Evolutionary conservation across 2,113 vertebrate genomes (phyloP), one percentile per base, ranked within the genome.

Genomic region (Perccottus glenii): DNA sequence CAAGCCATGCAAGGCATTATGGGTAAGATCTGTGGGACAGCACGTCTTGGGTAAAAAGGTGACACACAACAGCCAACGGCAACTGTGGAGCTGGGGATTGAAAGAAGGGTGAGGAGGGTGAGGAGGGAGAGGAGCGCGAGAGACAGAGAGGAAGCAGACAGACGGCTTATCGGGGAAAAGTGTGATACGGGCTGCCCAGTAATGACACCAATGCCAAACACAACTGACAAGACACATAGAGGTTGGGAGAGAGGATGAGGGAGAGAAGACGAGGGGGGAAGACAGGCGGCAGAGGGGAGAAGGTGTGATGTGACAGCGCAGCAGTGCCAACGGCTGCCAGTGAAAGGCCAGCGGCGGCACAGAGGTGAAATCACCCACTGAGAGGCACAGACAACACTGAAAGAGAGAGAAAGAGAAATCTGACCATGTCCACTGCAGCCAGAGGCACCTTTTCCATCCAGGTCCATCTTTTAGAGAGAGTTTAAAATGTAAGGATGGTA

Each of bases 221-320:
- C 86, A 85, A 86, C 81, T 91, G 89, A 91, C 89, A 89, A 81
- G 89, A 86, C 86, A 86, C 84, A 86, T 84, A 82, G 85, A 85
- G 82, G 77, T 73, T 73, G 72, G 81, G 85, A 78, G 67, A 79
- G 72, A 58, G 67, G 74, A 79, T 56, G 86, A 60, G 67, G 67
- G 64, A 57, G 40, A 60, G 80, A 70, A 73, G 48, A 19, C 49
- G 43, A 32, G 57, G 48, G 74, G 60, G 60, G 52, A 19, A 55
- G 82, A 82, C 85, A 83, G 64, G 84, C 73, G 85, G 78, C 84
- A 85, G 82, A 88, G 83, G 88, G 86, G 71, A 86, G 84, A 86
- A 88, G 86, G 91, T 88, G 87, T 90, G 92, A 92, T 88, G 85
- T 92, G 92, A 92, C 91, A 92, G 88, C 87, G 81, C 85, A 84